Evolutionary conservation across 35 echinoderm and acorn worm species (phyloP).

Genomic region (Apostichopus californicus): DNA sequence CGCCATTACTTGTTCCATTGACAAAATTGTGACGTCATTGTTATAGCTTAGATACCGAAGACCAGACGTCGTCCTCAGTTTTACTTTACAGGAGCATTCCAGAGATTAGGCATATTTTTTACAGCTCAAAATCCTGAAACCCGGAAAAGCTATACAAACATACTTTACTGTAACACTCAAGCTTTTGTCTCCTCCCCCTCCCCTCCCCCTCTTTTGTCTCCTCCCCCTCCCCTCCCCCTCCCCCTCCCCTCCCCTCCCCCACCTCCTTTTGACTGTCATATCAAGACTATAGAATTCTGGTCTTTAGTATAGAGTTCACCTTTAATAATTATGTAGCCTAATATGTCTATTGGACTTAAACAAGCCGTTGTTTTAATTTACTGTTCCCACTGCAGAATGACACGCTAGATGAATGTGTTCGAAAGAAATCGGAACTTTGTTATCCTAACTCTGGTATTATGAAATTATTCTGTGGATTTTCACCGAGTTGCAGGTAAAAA

Average conservation of each 20-base stretch:
- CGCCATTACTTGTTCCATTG: no score
- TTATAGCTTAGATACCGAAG: no score
- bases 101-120: no score
- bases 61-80: no score
- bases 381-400: slow-evolving; percentile 14
- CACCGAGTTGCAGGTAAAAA: slow-evolving; percentile 17
- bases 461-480: slow-evolving; percentile 31
- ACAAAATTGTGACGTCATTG: no score
- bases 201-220: not conserved
- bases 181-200: not conserved
- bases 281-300: no score
- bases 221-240: no score
- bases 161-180: not conserved
- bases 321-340: not conserved
- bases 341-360: not conserved
- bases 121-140: no score
- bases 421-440: slow-evolving; percentile 16
- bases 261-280: not conserved
- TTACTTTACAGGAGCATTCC: no score
- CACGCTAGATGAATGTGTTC: slow-evolving; percentile 33
- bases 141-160: no score
- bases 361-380: not conserved
- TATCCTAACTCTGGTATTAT: slow-evolving; percentile 21
- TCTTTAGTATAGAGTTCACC: no score
- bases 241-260: no score